A percentile compares a stretch with the other conserved stretches of the same genome.
Evolutionary conservation across 2,888 invertebrate species (phyloP).

Genomic region (Tortrix viridana): DNA sequence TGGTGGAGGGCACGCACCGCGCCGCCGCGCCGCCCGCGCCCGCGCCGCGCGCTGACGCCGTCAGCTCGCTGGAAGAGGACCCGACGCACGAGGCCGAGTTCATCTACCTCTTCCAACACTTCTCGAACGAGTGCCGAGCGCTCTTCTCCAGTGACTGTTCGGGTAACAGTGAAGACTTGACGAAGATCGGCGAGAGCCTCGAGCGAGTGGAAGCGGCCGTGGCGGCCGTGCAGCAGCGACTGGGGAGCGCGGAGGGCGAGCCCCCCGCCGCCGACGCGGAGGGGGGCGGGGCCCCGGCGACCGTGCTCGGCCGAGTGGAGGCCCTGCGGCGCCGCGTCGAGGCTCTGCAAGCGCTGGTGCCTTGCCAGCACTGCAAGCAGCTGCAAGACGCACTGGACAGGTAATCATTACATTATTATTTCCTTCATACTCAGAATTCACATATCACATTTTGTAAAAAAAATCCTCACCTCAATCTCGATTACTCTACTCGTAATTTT

Average conservation of each 20-base stretch:
- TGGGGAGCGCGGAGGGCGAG: slow-evolving; percentile 52
- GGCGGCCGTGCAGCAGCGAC: slow-evolving; percentile 68
- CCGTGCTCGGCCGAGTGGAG: slow-evolving; percentile 66
- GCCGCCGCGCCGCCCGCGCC: slow-evolving; percentile 57
- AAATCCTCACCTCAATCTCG: neutral
- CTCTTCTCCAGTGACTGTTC: slow-evolving; percentile 84
- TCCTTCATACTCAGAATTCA: too few species aligned
- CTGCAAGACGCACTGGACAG: slow-evolving; percentile 82
- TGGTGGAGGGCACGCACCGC: slow-evolving; percentile 85
- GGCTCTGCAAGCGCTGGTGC: slow-evolving; percentile 77
- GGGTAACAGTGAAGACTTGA: slow-evolving; percentile 83
- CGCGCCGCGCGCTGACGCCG: slow-evolving; percentile 57
- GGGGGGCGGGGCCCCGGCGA: slow-evolving; percentile 38
- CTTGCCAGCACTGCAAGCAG: slow-evolving; percentile 81
- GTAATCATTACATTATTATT: slow-evolving; percentile 49
- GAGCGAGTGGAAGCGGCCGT: slow-evolving; percentile 78
- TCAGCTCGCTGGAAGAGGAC: slow-evolving; percentile 81
- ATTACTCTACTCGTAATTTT: neutral
- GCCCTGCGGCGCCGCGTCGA: slow-evolving; percentile 76
- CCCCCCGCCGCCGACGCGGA: slow-evolving; percentile 44
- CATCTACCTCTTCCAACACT: slow-evolving; percentile 86
- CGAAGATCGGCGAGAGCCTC: slow-evolving; percentile 82
- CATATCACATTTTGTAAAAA: too few species aligned
- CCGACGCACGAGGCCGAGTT: slow-evolving; percentile 87
- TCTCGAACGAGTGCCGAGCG: slow-evolving; percentile 85